These are phyloP conservation scores for Hipparchia sbordonii DNA, from an alignment of 2,888 invertebrate species.

Conservation along the genomic window DNA sequence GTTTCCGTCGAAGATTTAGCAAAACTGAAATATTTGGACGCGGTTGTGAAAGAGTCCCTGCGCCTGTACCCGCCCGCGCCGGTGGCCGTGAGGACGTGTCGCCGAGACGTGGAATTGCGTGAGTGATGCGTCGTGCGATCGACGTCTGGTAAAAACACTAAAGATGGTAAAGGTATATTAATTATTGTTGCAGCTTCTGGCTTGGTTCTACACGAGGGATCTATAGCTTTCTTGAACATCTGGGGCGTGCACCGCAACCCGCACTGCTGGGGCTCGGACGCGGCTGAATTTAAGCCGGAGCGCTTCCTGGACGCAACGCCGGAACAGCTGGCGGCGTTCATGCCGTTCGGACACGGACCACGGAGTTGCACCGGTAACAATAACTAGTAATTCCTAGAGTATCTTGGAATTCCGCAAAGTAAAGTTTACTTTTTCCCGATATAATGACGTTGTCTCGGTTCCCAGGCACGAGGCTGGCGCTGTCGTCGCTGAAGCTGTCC, in stretches of 20 bases:
- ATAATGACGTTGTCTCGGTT: neutral
- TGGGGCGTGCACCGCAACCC: conserved; percentile 59
- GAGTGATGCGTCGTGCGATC: neutral
- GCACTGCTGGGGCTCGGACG: conserved; percentile 58
- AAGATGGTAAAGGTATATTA: neutral
- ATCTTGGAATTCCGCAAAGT: too few relatives aligned
- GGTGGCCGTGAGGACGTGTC: conserved; percentile 46
- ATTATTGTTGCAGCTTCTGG: conserved; percentile 1
- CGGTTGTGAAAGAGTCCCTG: conserved; percentile 54
- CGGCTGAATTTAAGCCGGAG: conserved; percentile 57
- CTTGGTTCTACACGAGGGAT: neutral
- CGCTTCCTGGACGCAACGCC: conserved; percentile 50
- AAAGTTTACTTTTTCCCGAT: too few relatives aligned
- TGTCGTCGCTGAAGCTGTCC: conserved; percentile 1
- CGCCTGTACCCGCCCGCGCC: conserved; percentile 55
- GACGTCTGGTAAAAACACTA: too few relatives aligned
- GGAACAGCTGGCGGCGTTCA: neutral
- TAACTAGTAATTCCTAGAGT: too few relatives aligned
- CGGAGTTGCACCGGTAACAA: neutral
- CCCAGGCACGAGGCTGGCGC: neutral
- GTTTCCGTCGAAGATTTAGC: conserved; percentile 45
- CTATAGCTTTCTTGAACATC: conserved; percentile 46
- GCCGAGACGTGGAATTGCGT: conserved; percentile 11
- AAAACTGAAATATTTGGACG: conserved; percentile 53
- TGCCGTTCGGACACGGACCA: conserved; percentile 6